Percentiles rank a stretch among this genome's conserved stretches.
Evolutionary conservation across 2,888 invertebrate genomes (phyloP).

Genomic region (Acanthoscelides obtectus): DNA sequence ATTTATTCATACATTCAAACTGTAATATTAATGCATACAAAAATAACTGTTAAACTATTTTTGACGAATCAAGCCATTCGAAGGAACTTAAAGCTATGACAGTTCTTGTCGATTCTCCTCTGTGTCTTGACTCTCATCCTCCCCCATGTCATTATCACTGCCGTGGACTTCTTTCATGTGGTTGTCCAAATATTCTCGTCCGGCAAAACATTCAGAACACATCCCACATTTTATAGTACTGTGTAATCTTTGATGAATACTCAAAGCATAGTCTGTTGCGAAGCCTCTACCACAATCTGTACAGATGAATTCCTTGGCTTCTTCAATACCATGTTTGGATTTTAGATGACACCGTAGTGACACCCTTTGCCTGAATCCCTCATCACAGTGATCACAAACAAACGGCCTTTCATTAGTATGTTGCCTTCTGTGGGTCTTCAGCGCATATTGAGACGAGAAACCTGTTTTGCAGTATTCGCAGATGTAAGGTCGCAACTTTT

Average conservation of each 20-base stretch:
- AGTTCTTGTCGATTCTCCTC: not conserved
- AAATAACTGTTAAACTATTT: not conserved
- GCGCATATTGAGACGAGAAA: constrained; percentile 30
- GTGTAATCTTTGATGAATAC: constrained; percentile 30
- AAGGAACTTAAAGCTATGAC: not conserved
- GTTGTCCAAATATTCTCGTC: constrained; percentile 23
- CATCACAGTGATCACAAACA: constrained; percentile 28
- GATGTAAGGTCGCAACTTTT: constrained; percentile 23
- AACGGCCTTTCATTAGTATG: constrained; percentile 34
- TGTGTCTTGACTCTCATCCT: not conserved
- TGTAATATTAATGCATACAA: not conserved
- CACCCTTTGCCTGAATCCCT: constrained; percentile 33
- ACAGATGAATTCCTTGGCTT: constrained; percentile 28
- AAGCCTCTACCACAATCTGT: constrained; percentile 32
- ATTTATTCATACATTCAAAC: too few species aligned
- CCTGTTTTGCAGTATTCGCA: constrained; percentile 30
- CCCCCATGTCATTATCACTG: constrained; percentile 2
- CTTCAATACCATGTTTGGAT: constrained; percentile 33
- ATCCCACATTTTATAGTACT: constrained; percentile 24
- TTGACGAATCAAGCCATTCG: not conserved
- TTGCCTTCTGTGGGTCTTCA: constrained; percentile 30
- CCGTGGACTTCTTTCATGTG: constrained; percentile 20
- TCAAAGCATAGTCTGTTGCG: constrained; percentile 28
- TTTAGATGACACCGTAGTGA: constrained; percentile 34
- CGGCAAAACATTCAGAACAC: constrained; percentile 28